Evolutionary conservation across 2,888 invertebrate genomes (phyloP).

Genomic region (Hypena proboscidalis): DNA sequence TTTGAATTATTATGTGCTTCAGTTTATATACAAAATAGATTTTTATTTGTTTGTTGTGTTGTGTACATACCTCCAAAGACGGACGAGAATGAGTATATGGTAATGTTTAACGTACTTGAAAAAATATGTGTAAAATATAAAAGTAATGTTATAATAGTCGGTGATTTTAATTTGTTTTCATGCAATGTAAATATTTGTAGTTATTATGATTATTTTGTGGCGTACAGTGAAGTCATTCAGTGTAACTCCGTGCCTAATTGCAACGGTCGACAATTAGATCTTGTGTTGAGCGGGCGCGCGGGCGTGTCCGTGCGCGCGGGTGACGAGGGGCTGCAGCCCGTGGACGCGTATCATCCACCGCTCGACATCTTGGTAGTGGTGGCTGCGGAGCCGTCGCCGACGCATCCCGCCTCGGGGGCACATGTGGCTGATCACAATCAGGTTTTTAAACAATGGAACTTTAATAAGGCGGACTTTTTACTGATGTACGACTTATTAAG

Average conservation of each 20-base stretch:
- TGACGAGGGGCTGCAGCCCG: not conserved
- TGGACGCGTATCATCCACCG: not conserved
- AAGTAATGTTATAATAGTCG: not conserved
- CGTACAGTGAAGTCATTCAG: too few species aligned
- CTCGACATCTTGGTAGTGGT: too few species aligned
- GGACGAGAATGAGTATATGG: conserved; percentile 2
- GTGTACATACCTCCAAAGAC: too few species aligned
- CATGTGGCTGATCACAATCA: too few species aligned
- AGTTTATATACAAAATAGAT: too few species aligned
- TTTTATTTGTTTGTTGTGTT: too few species aligned
- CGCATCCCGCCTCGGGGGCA: too few species aligned
- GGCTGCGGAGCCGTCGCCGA: too few species aligned
- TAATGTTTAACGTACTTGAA: conserved; percentile 2
- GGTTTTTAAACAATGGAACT: conserved; percentile 1
- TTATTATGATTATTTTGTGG: not conserved
- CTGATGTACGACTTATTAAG: conserved; percentile 1
- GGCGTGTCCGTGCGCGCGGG: too few species aligned
- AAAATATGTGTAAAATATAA: not conserved
- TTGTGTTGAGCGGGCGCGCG: too few species aligned
- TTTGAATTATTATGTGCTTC: too few species aligned
- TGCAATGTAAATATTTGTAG: not conserved
- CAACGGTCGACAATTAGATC: not conserved
- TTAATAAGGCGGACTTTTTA: not conserved
- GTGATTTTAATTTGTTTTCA: not conserved
- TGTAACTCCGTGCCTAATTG: too few species aligned